Evolutionary conservation across 1,140 invertebrate genomes (phyloP).

Genomic region (Leptestheria dahalacensis): DNA sequence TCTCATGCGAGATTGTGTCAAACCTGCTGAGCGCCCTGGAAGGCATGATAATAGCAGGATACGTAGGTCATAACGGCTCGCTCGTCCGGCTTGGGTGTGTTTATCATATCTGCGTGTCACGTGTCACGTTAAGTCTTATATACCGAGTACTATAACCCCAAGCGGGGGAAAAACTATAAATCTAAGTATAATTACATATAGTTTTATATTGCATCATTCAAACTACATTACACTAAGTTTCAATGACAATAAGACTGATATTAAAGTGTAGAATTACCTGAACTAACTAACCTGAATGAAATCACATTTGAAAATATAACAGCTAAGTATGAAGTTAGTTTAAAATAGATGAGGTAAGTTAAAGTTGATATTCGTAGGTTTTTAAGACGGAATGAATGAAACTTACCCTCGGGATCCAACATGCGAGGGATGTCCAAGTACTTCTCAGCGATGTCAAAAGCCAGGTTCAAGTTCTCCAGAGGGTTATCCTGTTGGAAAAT

Average conservation of each 20-base stretch:
- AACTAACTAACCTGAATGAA: too few species aligned
- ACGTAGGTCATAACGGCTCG: constrained; percentile 97
- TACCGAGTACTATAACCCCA: not conserved
- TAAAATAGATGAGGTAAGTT: too few species aligned
- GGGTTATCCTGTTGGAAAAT: constrained; percentile 76
- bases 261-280: too few species aligned
- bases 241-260: too few species aligned
- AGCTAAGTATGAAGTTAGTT: too few species aligned
- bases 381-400: too few species aligned
- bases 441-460: constrained; percentile 99
- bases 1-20: constrained; percentile 22
- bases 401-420: constrained; percentile 97
- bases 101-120: constrained; percentile 70
- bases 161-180: too few species aligned
- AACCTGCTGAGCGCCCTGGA: constrained; percentile 96
- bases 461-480: constrained; percentile 94
- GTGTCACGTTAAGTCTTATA: not conserved
- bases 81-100: constrained; percentile 93
- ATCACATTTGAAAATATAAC: too few species aligned
- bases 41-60: constrained; percentile 97
- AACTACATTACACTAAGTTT: too few species aligned
- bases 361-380: too few species aligned
- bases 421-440: constrained; percentile 99
- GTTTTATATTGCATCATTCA: too few species aligned
- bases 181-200: too few species aligned